Evolutionary conservation across 2,797 vertebrate species (phyloP), one percentile per base, ranked within the genome.

Genomic region (Melanotaenia trifasciata): DNA sequence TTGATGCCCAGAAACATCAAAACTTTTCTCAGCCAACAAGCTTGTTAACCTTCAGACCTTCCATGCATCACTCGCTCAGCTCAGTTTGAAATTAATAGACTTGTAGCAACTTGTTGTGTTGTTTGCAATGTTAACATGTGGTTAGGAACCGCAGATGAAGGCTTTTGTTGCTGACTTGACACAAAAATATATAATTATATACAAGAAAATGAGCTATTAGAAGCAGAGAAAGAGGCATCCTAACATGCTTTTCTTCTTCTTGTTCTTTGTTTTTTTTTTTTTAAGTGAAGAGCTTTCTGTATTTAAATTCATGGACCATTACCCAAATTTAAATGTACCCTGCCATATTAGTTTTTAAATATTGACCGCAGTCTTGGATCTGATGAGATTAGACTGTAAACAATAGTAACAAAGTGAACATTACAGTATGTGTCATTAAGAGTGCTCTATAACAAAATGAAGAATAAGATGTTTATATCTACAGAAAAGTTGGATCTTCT

Each of bases 21-120:
- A 79, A 73, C 67, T 72, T 79, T 67, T 54, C 71, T 62, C 53
- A 20, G 35, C 62, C 45, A 30, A 58, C 71, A 24, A 43, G 67
- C 77, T 80, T 54, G 67, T 86, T 80, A 74, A 81, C 71, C 69
- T 59, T 0, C 35, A 28, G 72, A 79, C 72, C 78, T 64, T 77
- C 24, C 14, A 36, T 0, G 0, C 73, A 65, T 68, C 75, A 58
- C 45, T 53, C 16, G 18, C 58, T 57, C 71, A 43, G 69, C 60
- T 64, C 67, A 4, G 35, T 40, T 18, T 38, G 62, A 80, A 76
- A 72, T 70, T 4, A 76, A 71, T 35, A 51, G 70, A 72, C 68
- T 70, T 22, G 51, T 30, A 36, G 67, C n/a, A 58, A 61, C 72
- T 74, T 26, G 70, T 60, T 78, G 66, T 35, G 66, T 58, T 71